Evolutionary conservation across 2,888 invertebrate genomes (phyloP), one percentile per base, ranked within the genome.

Genomic region (Eretmocerus hayati): DNA sequence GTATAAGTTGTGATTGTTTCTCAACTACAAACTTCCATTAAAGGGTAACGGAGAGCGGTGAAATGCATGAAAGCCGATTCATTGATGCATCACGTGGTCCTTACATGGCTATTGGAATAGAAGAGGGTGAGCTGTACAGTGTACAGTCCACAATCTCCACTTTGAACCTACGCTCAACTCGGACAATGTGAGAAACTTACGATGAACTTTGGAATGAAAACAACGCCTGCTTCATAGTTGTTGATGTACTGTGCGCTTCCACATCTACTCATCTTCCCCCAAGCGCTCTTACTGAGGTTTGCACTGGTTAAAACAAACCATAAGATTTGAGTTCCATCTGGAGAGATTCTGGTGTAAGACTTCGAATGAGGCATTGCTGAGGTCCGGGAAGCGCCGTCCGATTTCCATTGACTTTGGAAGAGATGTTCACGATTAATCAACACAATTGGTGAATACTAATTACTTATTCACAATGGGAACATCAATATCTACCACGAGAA

Each of bases 231-330:
- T 72, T 97, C 96, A 64, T 90, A 94, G 33, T 90, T 93, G 67
- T 87, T 79, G 8, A 94, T 81, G 58, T 74, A 73, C 42, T 79
- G 65, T 1, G 11, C 26, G 6, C 11, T 11, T 26, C 26, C 26
- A 26, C 26, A 6, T 9, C 11, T 26, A 11, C 6, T 79, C 1
- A 78, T 65, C 0, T 77, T 77, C 35, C 97, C 97, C 97, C 96
- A 97, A 0, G 96, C 97, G 2, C 96, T 91, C 75, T 95, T 96
- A 13, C 96, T 96, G 21, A 96, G 74, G 74, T 99, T 99, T 0
- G 90, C 91, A 45, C 95, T 95, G 0, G 94, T 93, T 1, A 96
- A 74, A 0, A 90, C 71, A 67, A 88, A 91, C 84, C 85, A 97
- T 0, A 90, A 83, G 4, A 87, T 76, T 58, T 74, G 72, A 13